Base-by-base conservation (phyloP, 2,797 vertebrate genomes). In the Xenentodon cancila region DNA sequence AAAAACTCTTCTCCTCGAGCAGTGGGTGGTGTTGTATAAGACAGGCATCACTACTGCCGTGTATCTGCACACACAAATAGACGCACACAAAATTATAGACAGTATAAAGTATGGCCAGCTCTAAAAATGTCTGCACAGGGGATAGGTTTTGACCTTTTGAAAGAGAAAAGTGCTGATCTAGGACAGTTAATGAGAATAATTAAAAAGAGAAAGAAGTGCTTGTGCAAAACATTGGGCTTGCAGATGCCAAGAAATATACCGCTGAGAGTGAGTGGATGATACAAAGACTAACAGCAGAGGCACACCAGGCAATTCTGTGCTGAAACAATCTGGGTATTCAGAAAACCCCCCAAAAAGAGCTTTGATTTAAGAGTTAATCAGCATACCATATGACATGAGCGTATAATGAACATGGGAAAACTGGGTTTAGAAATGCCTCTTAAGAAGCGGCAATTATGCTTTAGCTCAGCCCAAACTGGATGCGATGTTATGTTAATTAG, bases 1-100 rank as follows among this genome's bases (percentile, higher is more conserved):
- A 27, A 95, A 93, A 21, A 98, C 97, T 7, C 97, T 93, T 64
- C 93, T 95, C 78, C 93, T 95, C 75, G 96, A 97, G 77, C 93
- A 94, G 80, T 97, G 94, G 34, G 95, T 95, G 0, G 94, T 96
- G 91, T 94, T 96, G 57, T 97, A 96, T 60, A 97, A 90, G 66
- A 98, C 94, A 1, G 96, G 97, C 95, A 96, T 97, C 86, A 96
- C 96, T 73, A 98, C 97, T 0, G 97, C 97, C 0, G 95, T 98
- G 87, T 98, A 98, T 84, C 97, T 98, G 91, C 18, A 64, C 50
- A 75, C 34, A 64, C 18, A 64, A 47, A 76, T 30, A 64, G 27
- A 73, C 12, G 12, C 12, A 37, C 34, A 37, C 34, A 11, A 11
- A 11, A 37, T 37, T 11, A 37, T 11, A 11, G 34, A 37, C 12